A percentile compares a stretch with the other conserved stretches of the same genome.
These are phyloP conservation scores for Hypsibius dujardini DNA, from an alignment of 1,140 invertebrate genomes.

Conservation along the genomic window DNA sequence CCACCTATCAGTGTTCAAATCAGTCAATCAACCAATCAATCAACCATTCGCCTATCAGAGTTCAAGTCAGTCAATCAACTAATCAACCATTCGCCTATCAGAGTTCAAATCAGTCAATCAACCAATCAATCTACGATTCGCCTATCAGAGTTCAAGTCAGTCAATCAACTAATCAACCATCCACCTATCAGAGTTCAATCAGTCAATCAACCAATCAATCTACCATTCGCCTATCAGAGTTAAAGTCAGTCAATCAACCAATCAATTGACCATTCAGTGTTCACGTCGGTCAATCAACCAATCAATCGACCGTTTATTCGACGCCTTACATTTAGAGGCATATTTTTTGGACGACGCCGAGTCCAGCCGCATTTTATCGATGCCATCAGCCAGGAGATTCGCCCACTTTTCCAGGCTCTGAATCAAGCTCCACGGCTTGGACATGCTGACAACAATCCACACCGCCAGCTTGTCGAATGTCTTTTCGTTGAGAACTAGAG, in stretches of 20 bases:
- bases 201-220: too few species aligned
- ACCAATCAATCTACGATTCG: too few species aligned
- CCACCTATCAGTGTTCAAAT: too few species aligned
- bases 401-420: conserved; percentile 83
- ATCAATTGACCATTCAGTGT: neutral
- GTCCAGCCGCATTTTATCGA: conserved; percentile 67
- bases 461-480: conserved; percentile 78
- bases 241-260: too few species aligned
- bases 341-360: conserved; percentile 42
- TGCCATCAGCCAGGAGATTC: conserved; percentile 68
- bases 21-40: neutral
- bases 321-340: conserved; percentile 39
- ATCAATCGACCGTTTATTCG: neutral
- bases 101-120: too few species aligned
- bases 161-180: too few species aligned
- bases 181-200: too few species aligned
- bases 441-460: conserved; percentile 85
- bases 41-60: neutral
- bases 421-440: conserved; percentile 81
- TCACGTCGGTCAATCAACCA: neutral
- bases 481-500: conserved; percentile 73
- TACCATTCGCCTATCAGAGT: too few species aligned
- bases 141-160: neutral
- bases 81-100: too few species aligned
- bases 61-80: too few species aligned